phyloP scores from a whole-genome alignment of 1,140 invertebrate species.

The Dendroctonus valens region DNA sequence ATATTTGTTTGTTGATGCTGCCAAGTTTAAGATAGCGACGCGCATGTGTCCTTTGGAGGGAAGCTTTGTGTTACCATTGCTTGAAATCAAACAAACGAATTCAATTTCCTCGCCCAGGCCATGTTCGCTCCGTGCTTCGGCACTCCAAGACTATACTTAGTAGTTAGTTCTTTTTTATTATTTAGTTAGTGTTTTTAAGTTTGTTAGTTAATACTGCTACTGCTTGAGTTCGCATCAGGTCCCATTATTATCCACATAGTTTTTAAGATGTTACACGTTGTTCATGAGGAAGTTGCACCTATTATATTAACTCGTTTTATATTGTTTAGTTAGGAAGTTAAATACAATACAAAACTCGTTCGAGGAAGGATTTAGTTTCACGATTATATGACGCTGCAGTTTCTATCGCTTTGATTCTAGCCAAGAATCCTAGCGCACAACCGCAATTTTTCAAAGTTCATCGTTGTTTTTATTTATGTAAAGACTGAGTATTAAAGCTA shows the following conservation, averaged over 20 bases:
- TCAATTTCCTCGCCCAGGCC: conserved; percentile 8
- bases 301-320: conserved; percentile 10
- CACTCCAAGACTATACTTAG: conserved; percentile 43
- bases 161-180: conserved; percentile 41
- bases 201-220: conserved; percentile 14
- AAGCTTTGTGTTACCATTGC: conserved; percentile 1
- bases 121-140: conserved; percentile 17
- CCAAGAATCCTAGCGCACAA: too few relatives aligned
- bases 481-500: too few relatives aligned
- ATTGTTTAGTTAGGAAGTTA: conserved; percentile 1
- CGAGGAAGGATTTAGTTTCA: too few relatives aligned
- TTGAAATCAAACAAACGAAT: neutral
- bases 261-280: conserved; percentile 11
- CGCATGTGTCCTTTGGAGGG: conserved; percentile 21
- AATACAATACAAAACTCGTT: neutral
- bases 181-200: conserved; percentile 33
- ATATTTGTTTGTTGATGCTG: conserved; percentile 52
- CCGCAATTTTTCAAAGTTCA: too few relatives aligned
- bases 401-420: too few relatives aligned
- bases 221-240: conserved; percentile 21
- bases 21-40: conserved; percentile 51
- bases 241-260: conserved; percentile 11
- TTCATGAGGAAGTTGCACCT: neutral
- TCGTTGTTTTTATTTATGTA: too few relatives aligned
- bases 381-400: too few relatives aligned